phyloP scores from a whole-genome alignment of 2,113 vertebrate genomes.

The Dolichallabes microphthalmus region DNA sequence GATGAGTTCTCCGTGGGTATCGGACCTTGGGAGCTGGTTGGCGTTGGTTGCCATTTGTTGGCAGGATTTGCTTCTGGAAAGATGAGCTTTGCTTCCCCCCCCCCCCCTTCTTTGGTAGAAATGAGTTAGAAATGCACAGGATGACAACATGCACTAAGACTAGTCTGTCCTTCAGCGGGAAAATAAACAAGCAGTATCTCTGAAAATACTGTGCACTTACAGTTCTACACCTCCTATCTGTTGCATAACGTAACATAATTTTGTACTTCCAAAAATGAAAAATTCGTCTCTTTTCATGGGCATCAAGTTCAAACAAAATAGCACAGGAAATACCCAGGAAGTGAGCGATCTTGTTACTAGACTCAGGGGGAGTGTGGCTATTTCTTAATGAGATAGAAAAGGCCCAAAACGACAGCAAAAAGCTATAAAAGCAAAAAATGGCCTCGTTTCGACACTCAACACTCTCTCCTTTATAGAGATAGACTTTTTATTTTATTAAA shows the following conservation, averaged over 20 bases:
- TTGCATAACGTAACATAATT: neutral
- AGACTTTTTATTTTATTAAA: neutral
- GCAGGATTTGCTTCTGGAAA: conserved; percentile 26
- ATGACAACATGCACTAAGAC: neutral
- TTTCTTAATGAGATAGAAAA: conserved; percentile 24
- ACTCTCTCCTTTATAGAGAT: neutral
- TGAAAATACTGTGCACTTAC: neutral
- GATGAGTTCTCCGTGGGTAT: conserved; percentile 25
- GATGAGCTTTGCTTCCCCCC: neutral
- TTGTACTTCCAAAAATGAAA: neutral
- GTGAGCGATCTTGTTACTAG: neutral
- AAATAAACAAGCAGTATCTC: neutral
- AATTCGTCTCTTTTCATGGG: neutral
- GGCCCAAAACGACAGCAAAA: neutral
- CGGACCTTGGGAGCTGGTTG: conserved; percentile 1
- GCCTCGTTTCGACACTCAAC: neutral
- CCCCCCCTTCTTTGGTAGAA: neutral
- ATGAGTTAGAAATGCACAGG: neutral
- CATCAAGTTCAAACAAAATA: neutral
- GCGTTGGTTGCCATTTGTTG: neutral
- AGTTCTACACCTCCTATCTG: neutral
- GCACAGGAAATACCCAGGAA: conserved; percentile 20
- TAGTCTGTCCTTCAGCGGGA: neutral
- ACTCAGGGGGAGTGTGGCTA: conserved; percentile 35
- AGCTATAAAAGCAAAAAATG: conserved; percentile 14